These are phyloP conservation scores for Astropecten irregularis DNA, from an alignment of 53 echinoderm and acorn worm genomes.

Conservation along the genomic window DNA sequence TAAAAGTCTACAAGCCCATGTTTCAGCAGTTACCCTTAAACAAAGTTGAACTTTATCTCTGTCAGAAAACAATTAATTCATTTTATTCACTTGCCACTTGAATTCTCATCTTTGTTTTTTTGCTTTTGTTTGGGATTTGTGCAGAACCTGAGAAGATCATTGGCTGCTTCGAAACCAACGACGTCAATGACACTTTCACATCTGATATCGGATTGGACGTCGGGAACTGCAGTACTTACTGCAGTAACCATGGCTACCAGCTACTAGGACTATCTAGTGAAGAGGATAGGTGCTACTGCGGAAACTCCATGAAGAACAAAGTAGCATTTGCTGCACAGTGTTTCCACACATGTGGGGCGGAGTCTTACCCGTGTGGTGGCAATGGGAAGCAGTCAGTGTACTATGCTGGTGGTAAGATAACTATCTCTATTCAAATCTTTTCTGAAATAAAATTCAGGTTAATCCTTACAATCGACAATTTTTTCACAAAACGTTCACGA, in stretches of 20 bases:
- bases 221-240: slow-evolving; percentile 50
- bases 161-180: slow-evolving; percentile 63
- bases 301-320: slow-evolving; percentile 55
- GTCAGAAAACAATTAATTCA: too few relatives aligned
- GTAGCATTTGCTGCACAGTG: slow-evolving; percentile 20
- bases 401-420: slow-evolving; percentile 61
- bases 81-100: too few relatives aligned
- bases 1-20: too few relatives aligned
- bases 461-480: too few relatives aligned
- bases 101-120: neutral
- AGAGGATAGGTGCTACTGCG: slow-evolving; percentile 64
- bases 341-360: slow-evolving; percentile 54
- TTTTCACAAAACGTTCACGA: too few relatives aligned
- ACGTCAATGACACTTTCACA: slow-evolving; percentile 51
- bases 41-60: too few relatives aligned
- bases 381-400: slow-evolving; percentile 63
- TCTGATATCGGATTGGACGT: slow-evolving; percentile 42
- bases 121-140: neutral
- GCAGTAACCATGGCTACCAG: slow-evolving; percentile 65
- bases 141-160: slow-evolving; percentile 69
- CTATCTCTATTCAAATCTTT: neutral
- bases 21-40: too few relatives aligned
- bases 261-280: slow-evolving; percentile 55
- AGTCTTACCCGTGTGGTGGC: slow-evolving; percentile 78
- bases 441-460: neutral